Base-by-base conservation (phyloP, 2,888 invertebrate species). In the Carabus problematicus region DNA sequence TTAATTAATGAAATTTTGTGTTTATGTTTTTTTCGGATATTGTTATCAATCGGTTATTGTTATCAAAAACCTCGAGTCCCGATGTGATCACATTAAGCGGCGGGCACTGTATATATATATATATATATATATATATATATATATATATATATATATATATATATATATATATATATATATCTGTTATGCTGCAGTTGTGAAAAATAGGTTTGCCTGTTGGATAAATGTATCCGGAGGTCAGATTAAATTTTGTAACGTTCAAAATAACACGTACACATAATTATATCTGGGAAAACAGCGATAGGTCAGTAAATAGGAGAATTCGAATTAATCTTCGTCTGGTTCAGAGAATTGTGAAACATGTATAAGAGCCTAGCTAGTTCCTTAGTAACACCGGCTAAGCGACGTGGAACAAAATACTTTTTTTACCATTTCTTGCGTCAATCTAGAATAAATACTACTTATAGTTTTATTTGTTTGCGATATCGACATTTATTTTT, bases 181-280 rank as follows among this genome's bases (percentile, higher is more conserved):
- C n/a, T n/a, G n/a, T n/a, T n/a, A n/a, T n/a, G n/a, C n/a, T n/a
- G n/a, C n/a, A n/a, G n/a, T n/a, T n/a, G n/a, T n/a, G n/a, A n/a
- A n/a, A n/a, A n/a, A 52, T 9, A 14, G 52, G 2, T 52, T 18
- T 18, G 19, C 52, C 16, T 52, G 19, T 45, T 45, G 45, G 11
- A 52, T 52, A 16, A 52, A 9, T 52, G 52, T 29, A 29, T 29
- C 16, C 52, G 18, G 52, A 52, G 52, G 52, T 52, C 52, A 52
- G 18, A 52, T 12, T 11, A 14, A 52, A 29, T 29, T 29, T 29
- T 29, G 29, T 3, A 52, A 52, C 52, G 52, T 52, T 52, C 52
- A 52, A 52, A 52, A 52, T 52, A 52, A 52, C 52, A 52, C 52
- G 52, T 52, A 52, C 52, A 12, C 52, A 52, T 52, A 52, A 52